Percentiles rank a stretch among this genome's conserved stretches.
Conservation (phyloP, 2,888 invertebrate species). For the Erynnis tages region DNA sequence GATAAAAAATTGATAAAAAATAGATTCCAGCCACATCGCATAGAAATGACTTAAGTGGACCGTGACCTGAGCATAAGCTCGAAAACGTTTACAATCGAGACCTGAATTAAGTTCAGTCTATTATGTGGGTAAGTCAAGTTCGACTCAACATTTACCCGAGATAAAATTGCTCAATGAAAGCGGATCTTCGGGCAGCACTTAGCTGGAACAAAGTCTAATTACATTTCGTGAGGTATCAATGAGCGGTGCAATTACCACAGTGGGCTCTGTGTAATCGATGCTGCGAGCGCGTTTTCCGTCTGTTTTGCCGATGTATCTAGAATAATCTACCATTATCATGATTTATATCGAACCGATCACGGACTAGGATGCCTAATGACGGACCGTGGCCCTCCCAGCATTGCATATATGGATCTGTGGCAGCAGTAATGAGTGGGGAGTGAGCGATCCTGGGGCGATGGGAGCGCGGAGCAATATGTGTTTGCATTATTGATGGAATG, state of each 20-base stretch:
- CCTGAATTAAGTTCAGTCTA: conserved; percentile 27
- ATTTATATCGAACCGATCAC: conserved; percentile 75
- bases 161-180: conserved; percentile 62
- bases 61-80: conserved; percentile 25
- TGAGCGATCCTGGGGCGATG: conserved; percentile 42
- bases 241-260: conserved; percentile 74
- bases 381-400: conserved; percentile 55
- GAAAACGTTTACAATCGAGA: conserved; percentile 27
- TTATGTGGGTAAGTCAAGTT: conserved; percentile 27
- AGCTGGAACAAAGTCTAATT: conserved; percentile 73
- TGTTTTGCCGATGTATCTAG: conserved; percentile 70
- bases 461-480: conserved; percentile 7
- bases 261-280: conserved; percentile 66
- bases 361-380: conserved; percentile 69
- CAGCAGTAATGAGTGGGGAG: conserved; percentile 50
- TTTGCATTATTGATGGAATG: conserved; percentile 14
- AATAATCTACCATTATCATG: conserved; percentile 78
- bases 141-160: conserved; percentile 58
- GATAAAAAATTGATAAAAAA: conserved; percentile 20
- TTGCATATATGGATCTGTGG: conserved; percentile 58
- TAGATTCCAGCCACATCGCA: conserved; percentile 6
- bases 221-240: conserved; percentile 77
- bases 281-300: conserved; percentile 69
- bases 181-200: conserved; percentile 55
- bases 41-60: conserved; percentile 24